Evolutionary conservation across 1,140 invertebrate genomes (phyloP).

Genomic region (Mactra quadrangularis): DNA sequence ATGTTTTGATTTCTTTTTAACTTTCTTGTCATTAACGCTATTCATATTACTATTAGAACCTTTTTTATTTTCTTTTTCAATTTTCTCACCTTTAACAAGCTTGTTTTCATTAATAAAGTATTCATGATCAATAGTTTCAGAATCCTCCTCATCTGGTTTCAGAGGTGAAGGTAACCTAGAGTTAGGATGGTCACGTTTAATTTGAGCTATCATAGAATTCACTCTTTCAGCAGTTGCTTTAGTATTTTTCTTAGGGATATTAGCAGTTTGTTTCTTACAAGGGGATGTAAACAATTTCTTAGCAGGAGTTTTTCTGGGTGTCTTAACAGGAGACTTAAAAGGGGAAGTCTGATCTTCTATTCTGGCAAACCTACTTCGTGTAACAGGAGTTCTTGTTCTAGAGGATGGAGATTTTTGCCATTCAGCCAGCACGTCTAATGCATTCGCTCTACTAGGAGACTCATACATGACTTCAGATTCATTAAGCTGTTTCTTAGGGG

Average conservation of each 20-base stretch:
- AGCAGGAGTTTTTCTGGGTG: slow-evolving; percentile 12
- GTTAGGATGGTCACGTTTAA: slow-evolving; percentile 29
- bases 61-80: too few species aligned
- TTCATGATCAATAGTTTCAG: too few species aligned
- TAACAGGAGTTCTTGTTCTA: slow-evolving; percentile 16
- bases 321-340: slow-evolving; percentile 27
- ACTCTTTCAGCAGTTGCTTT: slow-evolving; percentile 44
- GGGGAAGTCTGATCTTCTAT: not conserved
- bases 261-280: not conserved
- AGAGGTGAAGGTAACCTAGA: not conserved
- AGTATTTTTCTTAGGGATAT: not conserved
- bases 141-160: too few species aligned
- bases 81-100: too few species aligned
- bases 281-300: slow-evolving; percentile 39
- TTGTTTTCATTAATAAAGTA: too few species aligned
- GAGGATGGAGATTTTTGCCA: slow-evolving; percentile 39
- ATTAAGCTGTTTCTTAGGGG: slow-evolving; percentile 36
- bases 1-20: too few species aligned
- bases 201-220: slow-evolving; percentile 23
- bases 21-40: too few species aligned
- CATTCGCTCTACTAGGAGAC: slow-evolving; percentile 45
- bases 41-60: too few species aligned
- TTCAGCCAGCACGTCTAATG: slow-evolving; percentile 20
- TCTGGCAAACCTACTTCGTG: not conserved
- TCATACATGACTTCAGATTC: not conserved